Base-by-base conservation (phyloP, 2,888 invertebrate species). In the Pterobdella sp. region DNA sequence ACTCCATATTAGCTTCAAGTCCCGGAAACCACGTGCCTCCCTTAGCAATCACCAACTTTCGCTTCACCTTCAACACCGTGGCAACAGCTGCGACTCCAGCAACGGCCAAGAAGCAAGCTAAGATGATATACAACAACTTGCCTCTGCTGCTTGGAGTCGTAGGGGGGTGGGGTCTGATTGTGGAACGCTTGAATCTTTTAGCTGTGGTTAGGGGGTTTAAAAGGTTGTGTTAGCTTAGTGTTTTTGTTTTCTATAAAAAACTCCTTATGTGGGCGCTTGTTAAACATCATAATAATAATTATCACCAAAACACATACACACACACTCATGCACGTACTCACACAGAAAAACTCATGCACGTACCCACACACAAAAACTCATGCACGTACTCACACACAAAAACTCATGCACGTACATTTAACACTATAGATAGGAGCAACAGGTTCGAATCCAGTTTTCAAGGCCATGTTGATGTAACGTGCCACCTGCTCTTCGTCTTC, bases 371-470 rank as follows among this genome's bases (percentile, higher is more conserved):
- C 4, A 4, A 32, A 65, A 32, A 29, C 26, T n/a, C 65, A 35
- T 29, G 31, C 26, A 3, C 63, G n/a, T 14, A n/a, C n/a, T 4
- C 35, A 26, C n/a, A 68, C 42, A 42, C 42, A 7, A 7, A 42
- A 42, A 42, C 42, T 14, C 7, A 7, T 14, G 18, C 96, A 96
- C 73, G 37, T 36, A 73, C 75, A 49, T 36, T 68, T 26, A 37
- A 75, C 72, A 35, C 65, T 66, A 34, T 74, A 34, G 31, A 75
- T 66, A 1, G 75, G 74, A 3, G 78, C 74, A 18, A 76, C 77
- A 10, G 77, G 69, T 1, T 76, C 73, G 75, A 77, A 79, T 22
- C 79, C 79, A 32, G 76, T 76, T 37, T 77, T 76, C 64, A 76
- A 34, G 22, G 74, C 49, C 34, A 71, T 56, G 14, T 74, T 68